Evolutionary conservation across 64 coral and sea anemone genomes (phyloP), one percentile per base, ranked within the genome.

Genomic region (Acropora tenuis): DNA sequence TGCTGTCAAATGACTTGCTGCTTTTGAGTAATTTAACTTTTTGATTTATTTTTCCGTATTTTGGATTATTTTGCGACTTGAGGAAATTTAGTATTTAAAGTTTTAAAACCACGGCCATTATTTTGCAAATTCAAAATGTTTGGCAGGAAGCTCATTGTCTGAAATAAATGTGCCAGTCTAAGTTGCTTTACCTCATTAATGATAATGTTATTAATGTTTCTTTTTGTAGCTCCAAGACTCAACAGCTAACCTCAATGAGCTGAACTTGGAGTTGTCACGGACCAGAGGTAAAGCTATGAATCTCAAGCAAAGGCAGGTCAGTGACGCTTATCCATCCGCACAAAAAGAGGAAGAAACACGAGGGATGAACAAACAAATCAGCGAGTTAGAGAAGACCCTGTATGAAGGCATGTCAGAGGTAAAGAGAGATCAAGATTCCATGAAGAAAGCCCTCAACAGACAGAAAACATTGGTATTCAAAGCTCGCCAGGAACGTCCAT

Each of bases 381-480:
- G 80, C 43, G 91, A 99, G 57, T 79, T 93, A 43, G 97, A 99
- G 83, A 99, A 99, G 89, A 99, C 93, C 41, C 89, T 99, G 2
- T 99, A 99, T 73, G 97, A 96, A 87, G 97, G 97, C 77, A 99
- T 99, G 97, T 95, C 97, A 46, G 97, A 94, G 71, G 97, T 99
- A 40, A 99, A 99, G 87, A 86, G 92, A 83, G 90, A 99, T 66
- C 97, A 99, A 92, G 97, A 99, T 69, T 94, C 97, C 7, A 68
- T 96, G 80, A 99, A 99, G 83, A 99, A 99, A 87, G 97, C 94
- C 42, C 83, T 99, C 6, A 96, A 95, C 83, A 99, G 92, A 91
- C 59, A 96, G 50, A 89, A 93, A 78, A 99, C 93, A 67, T 83
- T 99, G 86, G 75, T 99, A 10, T 83, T 94, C n/a, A 99, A 99